phyloP scores from a whole-genome alignment of 2,797 vertebrate genomes.

The Clarias fuscus region DNA sequence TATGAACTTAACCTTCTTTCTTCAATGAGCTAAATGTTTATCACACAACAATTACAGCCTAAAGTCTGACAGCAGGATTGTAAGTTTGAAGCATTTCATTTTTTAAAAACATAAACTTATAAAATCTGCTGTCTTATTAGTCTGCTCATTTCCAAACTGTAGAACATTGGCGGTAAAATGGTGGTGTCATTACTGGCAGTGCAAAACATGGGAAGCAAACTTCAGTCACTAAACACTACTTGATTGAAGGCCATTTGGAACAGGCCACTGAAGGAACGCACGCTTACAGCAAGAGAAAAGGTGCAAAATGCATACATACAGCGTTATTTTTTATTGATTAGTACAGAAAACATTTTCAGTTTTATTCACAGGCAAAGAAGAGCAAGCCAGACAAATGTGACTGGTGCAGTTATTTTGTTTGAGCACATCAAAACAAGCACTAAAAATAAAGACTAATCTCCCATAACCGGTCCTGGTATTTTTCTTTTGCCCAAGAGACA shows the following conservation, averaged over 20 bases:
- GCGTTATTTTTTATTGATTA: neutral
- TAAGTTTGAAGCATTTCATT: neutral
- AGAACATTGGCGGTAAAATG: neutral
- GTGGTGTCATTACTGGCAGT: neutral
- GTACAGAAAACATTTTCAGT: neutral
- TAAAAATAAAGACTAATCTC: neutral
- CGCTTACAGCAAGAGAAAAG: neutral
- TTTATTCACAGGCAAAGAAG: neutral
- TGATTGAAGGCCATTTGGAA: neutral
- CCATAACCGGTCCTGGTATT: neutral
- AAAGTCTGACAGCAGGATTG: neutral
- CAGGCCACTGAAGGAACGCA: neutral
- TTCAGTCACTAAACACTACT: neutral
- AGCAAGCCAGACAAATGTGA: neutral
- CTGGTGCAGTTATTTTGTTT: neutral
- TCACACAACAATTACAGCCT: neutral
- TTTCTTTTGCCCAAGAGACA: neutral
- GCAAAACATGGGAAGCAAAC: neutral
- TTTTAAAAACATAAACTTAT: neutral
- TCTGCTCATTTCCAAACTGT: neutral
- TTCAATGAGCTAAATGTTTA: neutral
- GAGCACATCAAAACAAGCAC: neutral
- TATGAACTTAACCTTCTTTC: neutral
- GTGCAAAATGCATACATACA: neutral
- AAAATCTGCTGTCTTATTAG: neutral